These are phyloP conservation scores for Diplazon laetatorius DNA, from an alignment of 2,888 invertebrate species.

Conservation along the genomic window DNA sequence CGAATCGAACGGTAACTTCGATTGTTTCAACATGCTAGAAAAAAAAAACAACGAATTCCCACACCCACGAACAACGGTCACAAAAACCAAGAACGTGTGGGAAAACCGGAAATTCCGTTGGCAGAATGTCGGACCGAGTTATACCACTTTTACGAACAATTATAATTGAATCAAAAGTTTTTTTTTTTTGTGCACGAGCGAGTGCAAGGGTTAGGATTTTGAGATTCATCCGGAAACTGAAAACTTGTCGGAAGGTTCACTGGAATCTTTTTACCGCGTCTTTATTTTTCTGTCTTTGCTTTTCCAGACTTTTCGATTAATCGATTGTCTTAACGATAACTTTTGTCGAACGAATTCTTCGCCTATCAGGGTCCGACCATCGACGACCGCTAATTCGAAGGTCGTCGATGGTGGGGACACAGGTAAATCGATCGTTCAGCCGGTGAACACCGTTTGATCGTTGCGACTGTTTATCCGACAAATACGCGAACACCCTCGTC, in stretches of 20 bases:
- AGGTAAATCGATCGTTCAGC: not conserved
- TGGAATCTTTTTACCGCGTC: conserved; percentile 2
- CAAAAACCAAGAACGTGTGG: not conserved
- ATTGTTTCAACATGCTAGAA: too few species aligned
- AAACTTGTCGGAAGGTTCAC: conserved; percentile 26
- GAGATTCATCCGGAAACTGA: conserved; percentile 23
- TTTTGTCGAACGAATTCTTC: too few species aligned
- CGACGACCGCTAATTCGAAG: too few species aligned
- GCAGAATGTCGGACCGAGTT: conserved; percentile 4
- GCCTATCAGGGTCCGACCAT: too few species aligned
- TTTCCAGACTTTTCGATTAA: too few species aligned
- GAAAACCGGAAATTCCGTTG: not conserved
- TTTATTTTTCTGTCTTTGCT: conserved; percentile 33
- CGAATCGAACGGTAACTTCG: conserved; percentile 69
- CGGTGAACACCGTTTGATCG: conserved; percentile 1
- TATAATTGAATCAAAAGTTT: conserved; percentile 63
- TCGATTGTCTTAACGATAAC: too few species aligned
- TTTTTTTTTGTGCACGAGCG: too few species aligned
- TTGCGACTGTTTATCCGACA: not conserved
- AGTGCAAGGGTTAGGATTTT: not conserved
- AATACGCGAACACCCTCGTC: conserved; percentile 14
- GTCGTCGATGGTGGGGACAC: too few species aligned
- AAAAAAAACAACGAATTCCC: conserved; percentile 20
- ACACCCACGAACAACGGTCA: conserved; percentile 18
- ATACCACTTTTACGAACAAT: conserved; percentile 31